These are phyloP conservation scores for Cheilosia soror DNA, from an alignment of 2,888 invertebrate genomes.

Conservation along the genomic window DNA sequence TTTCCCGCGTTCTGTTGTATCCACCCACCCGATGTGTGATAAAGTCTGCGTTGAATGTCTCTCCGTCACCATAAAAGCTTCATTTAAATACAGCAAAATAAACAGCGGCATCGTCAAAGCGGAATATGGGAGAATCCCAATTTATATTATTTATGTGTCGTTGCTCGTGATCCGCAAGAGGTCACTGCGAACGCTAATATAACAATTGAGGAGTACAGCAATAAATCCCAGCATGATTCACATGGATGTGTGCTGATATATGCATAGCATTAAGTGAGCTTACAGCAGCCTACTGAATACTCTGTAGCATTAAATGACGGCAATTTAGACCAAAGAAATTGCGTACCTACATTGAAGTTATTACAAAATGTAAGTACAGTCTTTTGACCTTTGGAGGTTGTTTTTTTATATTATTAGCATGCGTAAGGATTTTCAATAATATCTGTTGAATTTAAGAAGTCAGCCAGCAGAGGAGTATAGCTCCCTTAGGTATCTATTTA, in stretches of 20 bases:
- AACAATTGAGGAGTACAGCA: constrained; percentile 6
- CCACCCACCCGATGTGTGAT: constrained; percentile 12
- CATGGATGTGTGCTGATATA: not conserved
- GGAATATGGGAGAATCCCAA: constrained; percentile 35
- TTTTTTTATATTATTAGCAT: not conserved
- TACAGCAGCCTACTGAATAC: not conserved
- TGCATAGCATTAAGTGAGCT: constrained; percentile 18
- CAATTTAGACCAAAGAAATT: not conserved
- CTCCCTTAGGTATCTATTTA: no score
- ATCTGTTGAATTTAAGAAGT: no score
- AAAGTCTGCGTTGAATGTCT: constrained; percentile 9
- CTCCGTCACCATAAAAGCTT: constrained; percentile 40
- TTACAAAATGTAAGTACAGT: not conserved
- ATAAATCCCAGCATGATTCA: constrained; percentile 16
- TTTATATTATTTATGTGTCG: constrained; percentile 10
- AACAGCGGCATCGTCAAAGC: constrained; percentile 23
- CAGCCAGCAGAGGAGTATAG: no score
- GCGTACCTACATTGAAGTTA: not conserved
- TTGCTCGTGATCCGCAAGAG: constrained; percentile 25
- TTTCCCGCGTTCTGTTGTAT: not conserved
- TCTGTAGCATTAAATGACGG: constrained; percentile 2
- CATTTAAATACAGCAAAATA: constrained; percentile 18
- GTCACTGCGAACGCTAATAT: constrained; percentile 32
- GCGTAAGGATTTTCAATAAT: not conserved
- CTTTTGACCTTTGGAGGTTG: not conserved